These are phyloP conservation scores for Pristionchus entomophagus DNA, from an alignment of 2,888 invertebrate genomes.

Conservation along the genomic window DNA sequence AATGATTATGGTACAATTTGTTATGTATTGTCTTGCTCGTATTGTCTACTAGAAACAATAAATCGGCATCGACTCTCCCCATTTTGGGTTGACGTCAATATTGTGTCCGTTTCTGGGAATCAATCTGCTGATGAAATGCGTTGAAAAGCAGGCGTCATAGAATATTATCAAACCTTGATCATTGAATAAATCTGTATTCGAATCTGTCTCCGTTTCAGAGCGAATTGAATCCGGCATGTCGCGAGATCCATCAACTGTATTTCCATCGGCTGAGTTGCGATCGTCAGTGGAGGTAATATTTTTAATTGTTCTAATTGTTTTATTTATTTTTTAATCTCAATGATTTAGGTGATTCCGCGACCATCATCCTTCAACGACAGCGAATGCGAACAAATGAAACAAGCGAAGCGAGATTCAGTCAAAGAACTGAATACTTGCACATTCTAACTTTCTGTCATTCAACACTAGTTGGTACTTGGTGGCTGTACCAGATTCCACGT, in stretches of 20 bases:
- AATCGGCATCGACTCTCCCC: too few species aligned
- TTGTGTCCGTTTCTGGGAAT: too few species aligned
- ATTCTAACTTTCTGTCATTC: background rate
- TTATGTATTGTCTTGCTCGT: too few species aligned
- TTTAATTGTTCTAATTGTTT: background rate
- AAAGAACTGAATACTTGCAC: conserved; percentile 9
- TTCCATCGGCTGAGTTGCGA: too few species aligned
- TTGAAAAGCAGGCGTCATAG: too few species aligned
- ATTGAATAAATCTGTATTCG: too few species aligned
- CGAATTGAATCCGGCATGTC: background rate
- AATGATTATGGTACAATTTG: too few species aligned
- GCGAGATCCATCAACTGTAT: background rate
- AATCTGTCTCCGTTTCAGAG: background rate
- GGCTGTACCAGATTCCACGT: too few species aligned
- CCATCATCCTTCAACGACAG: background rate
- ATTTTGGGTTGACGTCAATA: too few species aligned
- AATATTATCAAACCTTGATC: too few species aligned
- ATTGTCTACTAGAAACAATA: too few species aligned
- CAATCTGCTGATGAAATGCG: too few species aligned
- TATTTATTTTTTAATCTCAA: background rate
- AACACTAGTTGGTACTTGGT: background rate
- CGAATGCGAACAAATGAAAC: background rate
- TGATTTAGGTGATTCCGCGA: background rate
- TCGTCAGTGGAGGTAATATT: background rate
- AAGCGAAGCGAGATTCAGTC: background rate